Conservation (phyloP, 37 sponge, comb jelly and placozoan species). For the Oscarella lobularis region DNA sequence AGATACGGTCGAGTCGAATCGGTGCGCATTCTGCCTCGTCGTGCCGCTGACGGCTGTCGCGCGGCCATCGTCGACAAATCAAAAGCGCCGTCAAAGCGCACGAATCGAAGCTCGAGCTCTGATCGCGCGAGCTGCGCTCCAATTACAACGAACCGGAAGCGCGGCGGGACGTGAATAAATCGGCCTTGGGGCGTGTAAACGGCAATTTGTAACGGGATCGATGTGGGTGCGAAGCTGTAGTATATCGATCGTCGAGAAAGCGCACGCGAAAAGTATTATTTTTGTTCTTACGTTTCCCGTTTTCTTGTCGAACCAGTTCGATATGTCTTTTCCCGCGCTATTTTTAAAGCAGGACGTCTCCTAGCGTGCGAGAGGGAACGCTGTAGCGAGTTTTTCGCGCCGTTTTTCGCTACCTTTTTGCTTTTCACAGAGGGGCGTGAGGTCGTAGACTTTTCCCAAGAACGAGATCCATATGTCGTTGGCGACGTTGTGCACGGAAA, state of each 20-base stretch:
- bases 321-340: slow-evolving; percentile 77
- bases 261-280: slow-evolving; percentile 5
- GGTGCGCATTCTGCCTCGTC: slow-evolving; percentile 62
- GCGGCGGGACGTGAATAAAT: slow-evolving; percentile 86
- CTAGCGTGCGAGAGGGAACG: slow-evolving; percentile 7
- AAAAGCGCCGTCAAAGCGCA: slow-evolving; percentile 47
- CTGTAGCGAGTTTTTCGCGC: background rate
- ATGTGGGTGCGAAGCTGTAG: slow-evolving; percentile 62
- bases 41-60: slow-evolving; percentile 36
- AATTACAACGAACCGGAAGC: slow-evolving; percentile 46
- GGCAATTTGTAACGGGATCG: slow-evolving; percentile 64
- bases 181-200: slow-evolving; percentile 78
- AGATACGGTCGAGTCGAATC: slow-evolving; percentile 74
- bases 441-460: slow-evolving; percentile 81
- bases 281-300: slow-evolving; percentile 46
- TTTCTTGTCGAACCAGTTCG: slow-evolving; percentile 78
- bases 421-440: slow-evolving; percentile 59
- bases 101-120: slow-evolving; percentile 24
- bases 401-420: slow-evolving; percentile 33
- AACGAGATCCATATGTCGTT: slow-evolving; percentile 90
- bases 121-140: slow-evolving; percentile 35
- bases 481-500: slow-evolving; percentile 51
- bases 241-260: slow-evolving; percentile 10
- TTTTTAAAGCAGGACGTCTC: slow-evolving; percentile 72
- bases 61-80: slow-evolving; percentile 70